phyloP scores from a whole-genome alignment of 1,140 invertebrate genomes.

The Cecropterus lyciades region DNA sequence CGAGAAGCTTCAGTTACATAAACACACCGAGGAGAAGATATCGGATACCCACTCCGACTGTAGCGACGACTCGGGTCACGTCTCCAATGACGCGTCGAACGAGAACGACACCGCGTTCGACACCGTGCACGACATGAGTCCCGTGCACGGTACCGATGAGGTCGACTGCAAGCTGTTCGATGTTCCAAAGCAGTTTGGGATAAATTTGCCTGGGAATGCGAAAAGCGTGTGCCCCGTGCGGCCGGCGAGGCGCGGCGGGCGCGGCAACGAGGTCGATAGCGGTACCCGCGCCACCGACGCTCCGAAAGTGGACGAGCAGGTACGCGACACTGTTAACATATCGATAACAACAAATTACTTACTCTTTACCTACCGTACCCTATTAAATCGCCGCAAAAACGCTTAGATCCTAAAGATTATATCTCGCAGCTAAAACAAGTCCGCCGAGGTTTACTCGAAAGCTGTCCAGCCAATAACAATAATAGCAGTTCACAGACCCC shows the following conservation, averaged over 20 bases:
- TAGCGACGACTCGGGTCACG: slow-evolving; percentile 91
- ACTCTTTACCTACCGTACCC: slow-evolving; percentile 25
- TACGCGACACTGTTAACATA: slow-evolving; percentile 78
- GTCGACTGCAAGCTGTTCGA: slow-evolving; percentile 69
- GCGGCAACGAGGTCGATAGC: slow-evolving; percentile 80
- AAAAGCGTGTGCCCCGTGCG: slow-evolving; percentile 73
- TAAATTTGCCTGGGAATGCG: slow-evolving; percentile 63
- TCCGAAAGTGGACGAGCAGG: slow-evolving; percentile 82
- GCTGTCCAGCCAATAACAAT: slow-evolving; percentile 31
- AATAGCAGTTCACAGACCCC: slow-evolving; percentile 29
- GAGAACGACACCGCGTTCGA: slow-evolving; percentile 70
- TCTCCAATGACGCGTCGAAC: slow-evolving; percentile 88
- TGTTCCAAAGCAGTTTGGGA: slow-evolving; percentile 67
- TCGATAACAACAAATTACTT: slow-evolving; percentile 71
- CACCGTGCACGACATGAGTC: slow-evolving; percentile 63
- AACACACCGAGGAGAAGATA: slow-evolving; percentile 78
- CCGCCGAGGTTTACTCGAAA: slow-evolving; percentile 26
- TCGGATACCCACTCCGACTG: slow-evolving; percentile 84
- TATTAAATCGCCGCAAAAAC: background rate
- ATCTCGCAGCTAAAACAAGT: slow-evolving; percentile 13
- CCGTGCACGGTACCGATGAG: slow-evolving; percentile 50
- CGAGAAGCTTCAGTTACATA: slow-evolving; percentile 65
- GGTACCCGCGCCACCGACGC: slow-evolving; percentile 71
- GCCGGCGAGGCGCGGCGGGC: slow-evolving; percentile 67
- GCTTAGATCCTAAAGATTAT: slow-evolving; percentile 9